A percentile compares a stretch with the other conserved stretches of the same genome.
Evolutionary conservation across 2,797 vertebrate species (phyloP).

Genomic region (Champsocephalus gunnari): DNA sequence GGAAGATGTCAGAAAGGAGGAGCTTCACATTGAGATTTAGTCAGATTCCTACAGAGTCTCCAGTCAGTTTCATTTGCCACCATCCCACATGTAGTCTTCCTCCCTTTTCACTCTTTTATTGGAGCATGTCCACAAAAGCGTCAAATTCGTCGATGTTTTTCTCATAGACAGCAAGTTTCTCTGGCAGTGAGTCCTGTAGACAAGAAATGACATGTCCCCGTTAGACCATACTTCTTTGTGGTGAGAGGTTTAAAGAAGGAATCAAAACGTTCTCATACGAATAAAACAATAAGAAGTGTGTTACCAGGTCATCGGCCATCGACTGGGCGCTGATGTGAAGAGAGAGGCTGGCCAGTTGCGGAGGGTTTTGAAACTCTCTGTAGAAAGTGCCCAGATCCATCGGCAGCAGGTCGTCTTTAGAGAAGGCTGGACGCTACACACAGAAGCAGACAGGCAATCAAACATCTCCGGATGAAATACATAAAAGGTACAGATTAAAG

Average conservation of each 20-base stretch:
- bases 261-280: background rate
- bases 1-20: constrained; percentile 4
- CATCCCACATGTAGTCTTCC: background rate
- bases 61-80: constrained; percentile 15
- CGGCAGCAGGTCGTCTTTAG: constrained; percentile 96
- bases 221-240: background rate
- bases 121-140: constrained; percentile 97
- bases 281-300: background rate
- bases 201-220: background rate
- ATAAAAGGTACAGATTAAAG: no score
- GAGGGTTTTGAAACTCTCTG: constrained; percentile 98
- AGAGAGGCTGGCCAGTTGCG: constrained; percentile 96
- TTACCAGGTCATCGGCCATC: constrained; percentile 98
- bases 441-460: background rate
- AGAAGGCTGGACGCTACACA: constrained; percentile 95
- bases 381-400: constrained; percentile 99
- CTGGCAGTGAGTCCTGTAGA: constrained; percentile 94
- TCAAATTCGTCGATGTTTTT: constrained; percentile 98
- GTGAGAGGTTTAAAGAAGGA: no score
- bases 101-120: constrained; percentile 80
- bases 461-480: no score
- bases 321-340: constrained; percentile 97
- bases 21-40: constrained; percentile 46
- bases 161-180: constrained; percentile 97
- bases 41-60: constrained; percentile 40